Conservation (phyloP, 2,888 invertebrate species). For the Catocala nupta region DNA sequence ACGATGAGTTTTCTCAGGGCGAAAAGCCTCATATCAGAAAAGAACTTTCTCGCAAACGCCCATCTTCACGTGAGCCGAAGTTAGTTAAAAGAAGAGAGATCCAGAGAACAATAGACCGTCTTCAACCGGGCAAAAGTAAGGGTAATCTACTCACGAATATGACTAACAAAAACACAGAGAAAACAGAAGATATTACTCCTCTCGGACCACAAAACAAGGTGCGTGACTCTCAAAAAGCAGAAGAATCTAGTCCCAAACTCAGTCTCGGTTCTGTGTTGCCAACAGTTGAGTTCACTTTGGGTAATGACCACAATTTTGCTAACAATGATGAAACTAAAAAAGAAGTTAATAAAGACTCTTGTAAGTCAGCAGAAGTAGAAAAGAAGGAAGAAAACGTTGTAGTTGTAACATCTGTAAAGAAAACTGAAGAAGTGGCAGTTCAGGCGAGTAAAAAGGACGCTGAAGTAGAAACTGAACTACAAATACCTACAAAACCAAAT, state of each 20-base stretch:
- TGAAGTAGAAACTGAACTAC: conserved; percentile 78
- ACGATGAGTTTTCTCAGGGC: conserved; percentile 76
- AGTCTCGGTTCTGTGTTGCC: conserved; percentile 94
- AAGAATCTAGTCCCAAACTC: conserved; percentile 92
- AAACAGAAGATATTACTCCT: conserved; percentile 87
- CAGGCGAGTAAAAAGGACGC: conserved; percentile 73
- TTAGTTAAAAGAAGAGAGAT: conserved; percentile 89
- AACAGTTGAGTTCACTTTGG: conserved; percentile 89
- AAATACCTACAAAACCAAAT: conserved; percentile 73
- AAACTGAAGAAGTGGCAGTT: conserved; percentile 56
- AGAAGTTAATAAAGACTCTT: conserved; percentile 40
- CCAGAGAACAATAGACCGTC: conserved; percentile 93
- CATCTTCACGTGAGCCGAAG: conserved; percentile 78
- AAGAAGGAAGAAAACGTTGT: conserved; percentile 45
- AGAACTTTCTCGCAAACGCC: conserved; percentile 83
- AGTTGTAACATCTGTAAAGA: conserved; percentile 59
- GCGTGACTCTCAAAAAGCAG: conserved; percentile 88
- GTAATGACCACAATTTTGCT: conserved; percentile 89
- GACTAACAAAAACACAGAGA: conserved; percentile 83
- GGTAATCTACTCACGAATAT: conserved; percentile 93
- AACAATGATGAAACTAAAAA: conserved; percentile 58
- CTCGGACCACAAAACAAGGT: conserved; percentile 85
- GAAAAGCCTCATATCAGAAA: conserved; percentile 73
- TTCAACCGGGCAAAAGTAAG: conserved; percentile 95
- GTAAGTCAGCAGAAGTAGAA: conserved; percentile 56